Evolutionary conservation across 2,797 vertebrate genomes (phyloP), one percentile per base, ranked within the genome.

Genomic region (Microtus obscurus): DNA sequence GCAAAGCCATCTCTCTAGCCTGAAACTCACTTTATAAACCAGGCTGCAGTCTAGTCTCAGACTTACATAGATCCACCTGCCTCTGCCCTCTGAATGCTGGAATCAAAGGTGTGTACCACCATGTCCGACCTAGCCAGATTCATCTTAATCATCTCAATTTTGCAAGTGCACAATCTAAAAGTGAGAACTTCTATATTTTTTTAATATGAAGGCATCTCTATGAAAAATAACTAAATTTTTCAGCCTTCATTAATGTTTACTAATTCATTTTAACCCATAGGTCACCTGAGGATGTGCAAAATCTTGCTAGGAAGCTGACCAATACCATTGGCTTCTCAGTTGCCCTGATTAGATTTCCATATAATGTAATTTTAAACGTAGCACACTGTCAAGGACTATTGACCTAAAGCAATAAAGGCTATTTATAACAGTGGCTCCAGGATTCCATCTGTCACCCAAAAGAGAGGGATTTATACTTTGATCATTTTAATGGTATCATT

Each of bases 61-160:
- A 40, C 0, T 23, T 4, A 10, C 19, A 12, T 23, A 73, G 10
- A 73, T 73, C n/a, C 21, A 73, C 71, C 37, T 73, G 71, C 71
- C 19, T 73, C 69, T 40, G 21, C 69, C 4, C 5, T 9, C 71
- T 73, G 71, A 40, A 40, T 40, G 4, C 71, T 73, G 21, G 9
- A 23, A 73, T 73, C 21, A 73, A 73, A 73, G 69, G n/a, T 7
- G 10, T 73, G 69, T 5, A 4, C 9, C 71, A 23, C 37, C n/a
- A 25, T 9, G 3, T 23, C n/a, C 1, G 0, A 23, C 37, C 37
- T 37, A 14, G 1, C 74, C n/a, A 94, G 59, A 69, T 92, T 78
- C 85, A 90, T 85, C 89, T 71, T 77, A n/a, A 90, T 37, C 34
- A 73, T 27, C 17, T 93, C 37, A 89, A 48, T 92, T 83, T 71